Evolutionary conservation across 1,140 invertebrate species (phyloP).

Genomic region (Aphis craccivora): DNA sequence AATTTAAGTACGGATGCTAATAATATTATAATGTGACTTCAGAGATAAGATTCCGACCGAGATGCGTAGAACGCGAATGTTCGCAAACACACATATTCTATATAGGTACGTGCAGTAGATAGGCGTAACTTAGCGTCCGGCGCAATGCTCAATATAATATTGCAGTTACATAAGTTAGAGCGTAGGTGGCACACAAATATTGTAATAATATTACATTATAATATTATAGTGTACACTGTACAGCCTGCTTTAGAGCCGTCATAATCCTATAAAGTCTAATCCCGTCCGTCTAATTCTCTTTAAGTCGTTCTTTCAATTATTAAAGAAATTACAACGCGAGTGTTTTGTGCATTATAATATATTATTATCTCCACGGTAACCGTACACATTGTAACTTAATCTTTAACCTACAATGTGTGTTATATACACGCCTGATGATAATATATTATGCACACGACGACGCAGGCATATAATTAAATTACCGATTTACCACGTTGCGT

Average conservation of each 20-base stretch:
- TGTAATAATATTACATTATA: not conserved
- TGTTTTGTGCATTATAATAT: not conserved
- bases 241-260: not conserved
- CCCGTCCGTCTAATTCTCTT: not conserved
- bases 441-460: conserved; percentile 2
- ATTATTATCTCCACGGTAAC: conserved; percentile 2
- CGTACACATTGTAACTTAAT: conserved; percentile 5
- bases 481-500: conserved; percentile 11
- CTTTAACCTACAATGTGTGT: not conserved
- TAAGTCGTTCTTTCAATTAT: conserved; percentile 12
- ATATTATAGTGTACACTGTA: not conserved
- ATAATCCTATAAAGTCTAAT: conserved; percentile 3
- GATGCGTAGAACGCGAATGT: not conserved
- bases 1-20: not conserved
- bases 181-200: not conserved
- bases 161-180: no score
- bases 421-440: not conserved
- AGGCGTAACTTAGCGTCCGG: no score
- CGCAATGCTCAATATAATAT: no score
- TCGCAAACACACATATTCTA: not conserved
- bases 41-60: not conserved
- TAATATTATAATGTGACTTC: not conserved
- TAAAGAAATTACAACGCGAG: not conserved
- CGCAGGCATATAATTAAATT: conserved; percentile 3
- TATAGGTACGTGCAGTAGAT: no score